Evolutionary conservation across 2,797 vertebrate species (phyloP).

Genomic region (Sebastes oblongus): DNA sequence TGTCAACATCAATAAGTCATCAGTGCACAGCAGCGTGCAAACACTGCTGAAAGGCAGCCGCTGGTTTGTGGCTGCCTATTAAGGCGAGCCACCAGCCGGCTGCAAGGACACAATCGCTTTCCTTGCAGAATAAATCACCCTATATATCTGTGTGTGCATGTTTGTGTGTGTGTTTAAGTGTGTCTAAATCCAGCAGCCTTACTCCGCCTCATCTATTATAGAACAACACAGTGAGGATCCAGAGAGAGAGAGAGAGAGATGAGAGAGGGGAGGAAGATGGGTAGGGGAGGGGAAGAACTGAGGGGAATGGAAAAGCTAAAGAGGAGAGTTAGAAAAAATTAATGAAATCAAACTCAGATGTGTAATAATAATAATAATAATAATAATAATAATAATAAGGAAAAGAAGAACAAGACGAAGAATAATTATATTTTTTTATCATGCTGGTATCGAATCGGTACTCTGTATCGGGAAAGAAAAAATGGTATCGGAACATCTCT

Average conservation of each 20-base stretch:
- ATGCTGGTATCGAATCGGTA: too few relatives aligned
- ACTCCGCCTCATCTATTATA: constrained; percentile 43
- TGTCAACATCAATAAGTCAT: constrained; percentile 56
- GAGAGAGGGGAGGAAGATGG: neutral
- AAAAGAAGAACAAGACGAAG: too few relatives aligned
- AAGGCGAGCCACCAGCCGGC: neutral
- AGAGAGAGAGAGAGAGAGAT: neutral
- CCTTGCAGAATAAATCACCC: constrained; percentile 8
- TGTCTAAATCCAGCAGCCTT: constrained; percentile 36
- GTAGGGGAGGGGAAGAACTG: neutral
- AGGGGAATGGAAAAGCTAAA: neutral
- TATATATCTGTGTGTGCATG: neutral
- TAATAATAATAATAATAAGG: too few relatives aligned
- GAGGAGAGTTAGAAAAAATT: neutral
- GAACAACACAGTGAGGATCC: constrained; percentile 29
- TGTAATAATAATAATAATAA: too few relatives aligned
- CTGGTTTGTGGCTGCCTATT: neutral
- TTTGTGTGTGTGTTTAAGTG: neutral
- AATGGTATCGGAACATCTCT: too few relatives aligned
- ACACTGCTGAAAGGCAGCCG: neutral
- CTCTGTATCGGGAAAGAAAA: too few relatives aligned
- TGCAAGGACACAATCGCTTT: constrained; percentile 6
- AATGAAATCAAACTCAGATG: neutral
- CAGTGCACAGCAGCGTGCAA: neutral
- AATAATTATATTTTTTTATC: too few relatives aligned